Evolutionary conservation across 1,140 invertebrate genomes (phyloP).

Genomic region (Samia ricini): DNA sequence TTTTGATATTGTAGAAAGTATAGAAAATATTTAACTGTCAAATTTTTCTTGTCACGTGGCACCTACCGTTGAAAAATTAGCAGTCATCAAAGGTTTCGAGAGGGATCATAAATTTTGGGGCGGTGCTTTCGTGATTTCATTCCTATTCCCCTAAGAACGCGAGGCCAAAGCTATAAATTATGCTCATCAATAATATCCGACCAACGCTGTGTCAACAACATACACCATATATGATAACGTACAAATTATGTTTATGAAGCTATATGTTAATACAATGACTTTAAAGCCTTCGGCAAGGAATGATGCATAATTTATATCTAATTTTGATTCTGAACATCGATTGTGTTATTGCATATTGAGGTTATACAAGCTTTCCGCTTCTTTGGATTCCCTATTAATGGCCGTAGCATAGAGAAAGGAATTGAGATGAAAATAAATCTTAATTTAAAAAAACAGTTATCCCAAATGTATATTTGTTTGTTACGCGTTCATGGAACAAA

Average conservation of each 20-base stretch:
- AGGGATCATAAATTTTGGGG: conserved; percentile 51
- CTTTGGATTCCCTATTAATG: too few species aligned
- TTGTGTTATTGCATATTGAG: conserved; percentile 23
- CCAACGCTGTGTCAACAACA: conserved; percentile 54
- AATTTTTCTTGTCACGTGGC: conserved; percentile 26
- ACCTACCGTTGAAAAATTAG: conserved; percentile 49
- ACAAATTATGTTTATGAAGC: not conserved
- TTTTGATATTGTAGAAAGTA: not conserved
- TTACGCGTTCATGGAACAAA: too few species aligned
- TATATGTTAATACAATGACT: conserved; percentile 20
- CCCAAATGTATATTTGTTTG: too few species aligned
- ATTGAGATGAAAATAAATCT: too few species aligned
- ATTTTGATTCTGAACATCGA: conserved; percentile 25
- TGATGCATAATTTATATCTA: conserved; percentile 34
- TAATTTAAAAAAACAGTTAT: too few species aligned
- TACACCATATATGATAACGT: conserved; percentile 21
- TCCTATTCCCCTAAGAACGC: conserved; percentile 51
- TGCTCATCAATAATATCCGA: conserved; percentile 56
- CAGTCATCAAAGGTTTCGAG: conserved; percentile 45
- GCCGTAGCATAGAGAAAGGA: too few species aligned
- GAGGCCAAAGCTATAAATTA: conserved; percentile 53
- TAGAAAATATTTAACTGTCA: conserved; percentile 33
- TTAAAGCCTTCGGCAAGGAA: conserved; percentile 16
- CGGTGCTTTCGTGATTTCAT: conserved; percentile 50
- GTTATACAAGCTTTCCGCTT: too few species aligned